phyloP scores from a whole-genome alignment of 53 echinoderm and acorn worm genomes.

The Patiria pectinifera region DNA sequence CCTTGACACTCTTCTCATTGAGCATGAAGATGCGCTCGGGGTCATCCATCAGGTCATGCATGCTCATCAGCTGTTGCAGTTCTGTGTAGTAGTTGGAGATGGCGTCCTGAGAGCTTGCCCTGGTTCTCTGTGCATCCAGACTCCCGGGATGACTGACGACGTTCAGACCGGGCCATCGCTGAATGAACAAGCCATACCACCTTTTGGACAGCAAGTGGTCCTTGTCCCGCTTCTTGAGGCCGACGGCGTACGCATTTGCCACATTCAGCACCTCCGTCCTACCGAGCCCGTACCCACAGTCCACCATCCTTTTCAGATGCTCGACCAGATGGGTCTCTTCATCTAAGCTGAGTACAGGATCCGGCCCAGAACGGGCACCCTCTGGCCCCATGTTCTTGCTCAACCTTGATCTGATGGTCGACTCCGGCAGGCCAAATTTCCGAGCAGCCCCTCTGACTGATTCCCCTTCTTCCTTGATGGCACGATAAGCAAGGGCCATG shows the following conservation, averaged over 20 bases:
- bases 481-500: slow-evolving; percentile 10
- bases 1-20: slow-evolving; percentile 20
- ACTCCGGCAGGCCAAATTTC: slow-evolving; percentile 12
- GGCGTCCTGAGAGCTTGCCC: slow-evolving; percentile 29
- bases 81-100: slow-evolving; percentile 21
- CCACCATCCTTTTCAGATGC: slow-evolving; percentile 35
- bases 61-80: slow-evolving; percentile 24
- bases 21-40: slow-evolving; percentile 33
- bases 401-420: slow-evolving; percentile 2
- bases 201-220: not conserved
- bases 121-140: slow-evolving; percentile 8
- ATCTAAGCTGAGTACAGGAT: slow-evolving; percentile 5
- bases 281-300: not conserved
- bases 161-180: slow-evolving; percentile 48
- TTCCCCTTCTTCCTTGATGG: not conserved
- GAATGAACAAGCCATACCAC: slow-evolving; percentile 32
- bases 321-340: slow-evolving; percentile 29
- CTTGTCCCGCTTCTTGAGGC: not conserved
- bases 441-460: slow-evolving; percentile 1
- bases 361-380: not conserved
- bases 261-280: slow-evolving; percentile 19
- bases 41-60: not conserved
- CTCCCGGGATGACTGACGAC: not conserved
- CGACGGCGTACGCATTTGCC: slow-evolving; percentile 18
- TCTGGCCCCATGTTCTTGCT: not conserved